Base-by-base conservation (phyloP, 2,888 invertebrate species). In the Hofmannophila pseudospretella region DNA sequence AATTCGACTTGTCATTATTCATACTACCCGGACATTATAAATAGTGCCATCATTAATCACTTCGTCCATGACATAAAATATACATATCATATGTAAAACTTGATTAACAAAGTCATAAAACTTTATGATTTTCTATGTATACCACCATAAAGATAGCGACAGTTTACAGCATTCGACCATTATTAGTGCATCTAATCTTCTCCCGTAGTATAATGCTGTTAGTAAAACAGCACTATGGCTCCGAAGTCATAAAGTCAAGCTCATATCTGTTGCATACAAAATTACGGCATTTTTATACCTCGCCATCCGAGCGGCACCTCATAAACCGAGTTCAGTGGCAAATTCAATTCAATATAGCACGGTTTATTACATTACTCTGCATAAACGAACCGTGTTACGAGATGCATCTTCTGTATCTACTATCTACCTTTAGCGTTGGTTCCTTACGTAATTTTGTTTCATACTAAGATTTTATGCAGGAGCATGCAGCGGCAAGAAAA, bases 261-360 rank as follows among this genome's bases (percentile, higher is more conserved):
- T 58, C 65, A 67, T 75, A 70, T 70, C 68, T 71, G 73, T 73
- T 75, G 75, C 73, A 74, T 75, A 66, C 63, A 55, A 64, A 73
- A 74, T 78, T 70, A 77, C 59, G 52, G 65, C 71, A 70, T 69
- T 79, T 81, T 80, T 80, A 80, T 69, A 69, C 53, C 56, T 59
- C 56, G 51, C 60, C 53, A 50, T 62, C 56, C 60, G 58, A 57
- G 60, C 60, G 53, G 47, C 68, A 70, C 67, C 67, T 72, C 78
- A 59, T 81, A 80, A 81, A 81, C 46, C 40, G 44, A 34, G 54
- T 54, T 64, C 60, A 50, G 60, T 57, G 52, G 68, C 63, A 67
- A 71, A 77, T 76, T 74, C 71, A 78, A 80, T 80, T 78, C 68
- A 68, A 72, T 73, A 67, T 58, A 47, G 41, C 38, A 49, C 53